A percentile compares a stretch with the other conserved stretches of the same genome.
Evolutionary conservation across 2,113 vertebrate species (phyloP).

Genomic region (Plestiodon gilberti): DNA sequence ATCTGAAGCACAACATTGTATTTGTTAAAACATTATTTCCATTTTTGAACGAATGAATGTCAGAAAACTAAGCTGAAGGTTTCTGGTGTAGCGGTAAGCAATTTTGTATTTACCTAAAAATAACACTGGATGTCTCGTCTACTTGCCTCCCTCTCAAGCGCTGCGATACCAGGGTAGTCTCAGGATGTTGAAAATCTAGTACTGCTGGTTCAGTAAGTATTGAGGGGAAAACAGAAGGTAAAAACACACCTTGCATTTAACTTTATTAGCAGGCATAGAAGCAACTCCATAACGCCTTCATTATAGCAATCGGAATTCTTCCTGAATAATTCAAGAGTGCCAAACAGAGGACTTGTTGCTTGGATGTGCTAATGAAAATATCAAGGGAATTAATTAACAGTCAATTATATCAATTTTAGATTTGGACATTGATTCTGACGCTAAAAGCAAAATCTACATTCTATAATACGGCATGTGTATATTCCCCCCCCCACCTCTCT

Average conservation of each 20-base stretch:
- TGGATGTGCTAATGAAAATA: constrained; percentile 88
- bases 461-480: constrained; percentile 32
- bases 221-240: constrained; percentile 10
- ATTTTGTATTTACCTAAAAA: background rate
- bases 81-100: background rate
- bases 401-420: constrained; percentile 90
- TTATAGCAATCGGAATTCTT: constrained; percentile 74
- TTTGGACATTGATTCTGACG: constrained; percentile 82
- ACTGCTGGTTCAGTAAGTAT: constrained; percentile 34
- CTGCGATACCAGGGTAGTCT: background rate
- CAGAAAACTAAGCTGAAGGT: background rate
- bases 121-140: background rate
- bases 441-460: constrained; percentile 75
- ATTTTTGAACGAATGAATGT: background rate
- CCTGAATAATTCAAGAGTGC: constrained; percentile 85
- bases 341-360: constrained; percentile 84
- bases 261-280: constrained; percentile 62
- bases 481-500: background rate
- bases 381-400: constrained; percentile 95
- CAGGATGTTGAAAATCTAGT: constrained; percentile 41
- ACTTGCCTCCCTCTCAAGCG: too few relatives aligned
- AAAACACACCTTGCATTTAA: constrained; percentile 65
- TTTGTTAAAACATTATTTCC: background rate
- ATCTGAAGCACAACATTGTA: background rate
- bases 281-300: constrained; percentile 71